These are phyloP conservation scores for Trematomus bernacchii DNA, from an alignment of 2,797 vertebrate species.

Conservation along the genomic window DNA sequence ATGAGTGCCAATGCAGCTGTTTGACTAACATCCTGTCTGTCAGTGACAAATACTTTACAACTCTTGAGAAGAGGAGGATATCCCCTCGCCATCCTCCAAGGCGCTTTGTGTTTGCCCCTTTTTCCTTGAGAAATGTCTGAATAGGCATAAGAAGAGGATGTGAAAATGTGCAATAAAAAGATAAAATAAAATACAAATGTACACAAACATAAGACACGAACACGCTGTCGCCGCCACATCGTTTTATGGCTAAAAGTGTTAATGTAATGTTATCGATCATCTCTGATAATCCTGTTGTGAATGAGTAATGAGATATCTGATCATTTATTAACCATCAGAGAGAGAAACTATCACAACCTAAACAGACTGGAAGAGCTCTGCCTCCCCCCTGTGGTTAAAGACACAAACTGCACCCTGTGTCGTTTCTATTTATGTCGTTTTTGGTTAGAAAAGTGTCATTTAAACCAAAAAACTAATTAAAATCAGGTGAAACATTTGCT, in stretches of 20 bases:
- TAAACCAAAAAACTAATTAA: too few species aligned
- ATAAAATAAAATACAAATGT: too few species aligned
- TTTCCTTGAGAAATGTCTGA: neutral
- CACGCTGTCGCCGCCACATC: too few species aligned
- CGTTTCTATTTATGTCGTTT: too few species aligned
- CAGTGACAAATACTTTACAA: slow-evolving; percentile 10
- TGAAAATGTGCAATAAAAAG: too few species aligned
- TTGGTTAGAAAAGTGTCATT: too few species aligned
- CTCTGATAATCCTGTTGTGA: neutral
- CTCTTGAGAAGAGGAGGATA: slow-evolving; percentile 40
- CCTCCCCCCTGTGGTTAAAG: slow-evolving; percentile 58
- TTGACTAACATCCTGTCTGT: slow-evolving; percentile 50
- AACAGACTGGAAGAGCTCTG: slow-evolving; percentile 37
- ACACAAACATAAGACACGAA: too few species aligned
- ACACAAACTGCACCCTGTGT: slow-evolving; percentile 3
- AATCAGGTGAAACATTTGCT: neutral
- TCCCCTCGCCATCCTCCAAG: slow-evolving; percentile 34
- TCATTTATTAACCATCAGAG: neutral
- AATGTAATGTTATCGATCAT: neutral
- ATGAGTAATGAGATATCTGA: neutral
- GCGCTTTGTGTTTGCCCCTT: slow-evolving; percentile 21
- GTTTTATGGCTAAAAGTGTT: too few species aligned
- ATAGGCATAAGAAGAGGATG: too few species aligned
- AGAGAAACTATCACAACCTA: neutral
- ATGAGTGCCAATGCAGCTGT: slow-evolving; percentile 21